Evolutionary conservation across 2,888 invertebrate genomes (phyloP), one percentile per base, ranked within the genome.

Genomic region (Ariolimax columbianus): DNA sequence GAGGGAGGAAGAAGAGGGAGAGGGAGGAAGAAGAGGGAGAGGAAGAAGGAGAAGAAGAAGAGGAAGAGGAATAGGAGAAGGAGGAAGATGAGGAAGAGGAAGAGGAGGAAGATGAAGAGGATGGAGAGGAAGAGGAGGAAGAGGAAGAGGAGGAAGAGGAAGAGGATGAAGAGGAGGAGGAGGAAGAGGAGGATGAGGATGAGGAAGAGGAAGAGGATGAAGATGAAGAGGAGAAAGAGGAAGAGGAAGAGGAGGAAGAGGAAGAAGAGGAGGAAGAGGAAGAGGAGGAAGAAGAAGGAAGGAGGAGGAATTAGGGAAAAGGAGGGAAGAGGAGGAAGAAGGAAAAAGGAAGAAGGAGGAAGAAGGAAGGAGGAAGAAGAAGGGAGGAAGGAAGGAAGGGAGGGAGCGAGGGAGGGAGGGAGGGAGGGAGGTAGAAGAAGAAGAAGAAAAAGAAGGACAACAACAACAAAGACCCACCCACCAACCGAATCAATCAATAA

Each of bases 1-100:
- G 33, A 78, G 55, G 51, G n/a, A 78, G 78, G 51, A 55, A 68
- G 66, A 19, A 30, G 11, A 47, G 33, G 77, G 36, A 40, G 26
- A 30, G 19, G n/a, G 26, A 26, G 26, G 30, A 68, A 68, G 19
- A 7, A 68, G 11, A 68, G 19, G 33, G 68, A 23, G 68, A 68
- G 26, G 33, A 68, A 68, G 68, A 14, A 47, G 14, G 14, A 7
- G 14, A 7, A 47, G 47, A 11, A 47, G 9, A 47, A 47, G 47
- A 14, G 9, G 7, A 47, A 47, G 17, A 47, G 47, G 17, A 11
- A 47, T 47, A 17, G 17, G 47, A 11, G 47, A 47, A 47, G 17
- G 47, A 47, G 47, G 47, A 47, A 14, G 14, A 7, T 47, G 9
- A 47, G 14, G 47, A 47, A 14, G 47, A 6, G 14, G 47, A 14